A percentile compares a stretch with the other conserved stretches of the same genome.
These are phyloP conservation scores for Plebejus argus DNA, from an alignment of 2,888 invertebrate genomes.

Conservation along the genomic window DNA sequence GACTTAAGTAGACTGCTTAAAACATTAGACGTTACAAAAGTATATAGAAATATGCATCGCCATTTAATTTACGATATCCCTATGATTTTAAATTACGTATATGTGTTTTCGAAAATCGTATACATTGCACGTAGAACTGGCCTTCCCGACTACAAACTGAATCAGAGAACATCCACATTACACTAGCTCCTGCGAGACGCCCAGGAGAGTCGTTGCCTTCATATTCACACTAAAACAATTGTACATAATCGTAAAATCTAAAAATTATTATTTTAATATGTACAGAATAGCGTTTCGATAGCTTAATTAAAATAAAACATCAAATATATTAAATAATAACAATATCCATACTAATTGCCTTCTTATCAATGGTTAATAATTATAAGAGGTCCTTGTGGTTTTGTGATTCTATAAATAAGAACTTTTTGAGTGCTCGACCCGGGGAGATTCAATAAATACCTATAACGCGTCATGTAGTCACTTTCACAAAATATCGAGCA, in stretches of 20 bases:
- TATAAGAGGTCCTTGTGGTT: constrained; percentile 82
- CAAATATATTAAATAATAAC: constrained; percentile 82
- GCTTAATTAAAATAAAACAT: constrained; percentile 80
- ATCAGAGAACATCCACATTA: constrained; percentile 63
- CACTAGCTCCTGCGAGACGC: constrained; percentile 59
- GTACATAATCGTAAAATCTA: constrained; percentile 76
- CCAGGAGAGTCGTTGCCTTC: constrained; percentile 66
- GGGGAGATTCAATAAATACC: constrained; percentile 9
- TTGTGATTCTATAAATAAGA: constrained; percentile 58
- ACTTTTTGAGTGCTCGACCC: constrained; percentile 30
- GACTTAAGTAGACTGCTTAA: constrained; percentile 45
- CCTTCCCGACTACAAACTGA: constrained; percentile 68
- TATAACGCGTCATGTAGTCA: constrained; percentile 5
- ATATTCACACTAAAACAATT: constrained; percentile 81
- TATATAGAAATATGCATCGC: constrained; percentile 67
- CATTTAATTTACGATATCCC: constrained; percentile 73
- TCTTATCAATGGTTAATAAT: constrained; percentile 81
- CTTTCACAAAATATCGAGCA: constrained; percentile 53
- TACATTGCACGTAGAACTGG: constrained; percentile 82
- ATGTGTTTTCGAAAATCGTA: constrained; percentile 80
- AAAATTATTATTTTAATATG: constrained; percentile 74
- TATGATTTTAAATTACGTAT: constrained; percentile 79
- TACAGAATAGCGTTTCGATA: constrained; percentile 77
- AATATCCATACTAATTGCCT: constrained; percentile 80
- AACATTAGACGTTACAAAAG: constrained; percentile 55